Evolutionary conservation across 1,140 invertebrate species (phyloP), one percentile per base, ranked within the genome.

Genomic region (Drosophila kohkoa): DNA sequence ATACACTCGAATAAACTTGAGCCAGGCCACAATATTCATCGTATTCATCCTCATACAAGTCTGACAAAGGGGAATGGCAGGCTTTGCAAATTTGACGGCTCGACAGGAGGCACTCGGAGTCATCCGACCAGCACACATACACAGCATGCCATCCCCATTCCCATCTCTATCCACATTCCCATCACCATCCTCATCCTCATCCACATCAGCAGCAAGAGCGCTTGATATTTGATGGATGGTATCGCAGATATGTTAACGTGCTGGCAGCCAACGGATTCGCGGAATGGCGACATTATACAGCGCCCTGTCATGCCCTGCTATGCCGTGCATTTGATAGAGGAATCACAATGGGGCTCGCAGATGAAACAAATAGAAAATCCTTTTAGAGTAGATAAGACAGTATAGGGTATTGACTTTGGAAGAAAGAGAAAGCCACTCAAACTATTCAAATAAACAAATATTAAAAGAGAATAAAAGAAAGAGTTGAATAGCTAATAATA

Each of bases 141-240:
- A 43, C 35, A 59, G 15, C 59, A 63, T 10, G 15, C 16, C 48
- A 51, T 28, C 20, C 10, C 25, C 49, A 30, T 25, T 20, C 20
- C 20, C 48, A 28, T 13, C 10, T 5, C 48, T 11, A 10, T 49
- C 16, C 8, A 11, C 25, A 51, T 25, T 13, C 13, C 45, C 45
- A 46, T 46, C 43, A 0, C 0, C n/a, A 46, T 38, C 35, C 35
- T 2, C 32, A 8, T 35, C 16, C 16, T 25, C 20, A 25, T 25
- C 20, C 20, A 25, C 20, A 25, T 49, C 51, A 79, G 65, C 70
- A 78, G 68, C 65, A 79, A 46, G 71, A 77, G 49, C 78, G 80
- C 73, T 58, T 87, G 68, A 85, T 89, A 89, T 89, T 89, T 89
- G 85, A 89, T 89, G 85, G 85, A 89, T 89, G 85, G 81, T 71